These are phyloP conservation scores for Todiramphus chloris DNA, from an alignment of 2,113 vertebrate genomes.

Conservation along the genomic window DNA sequence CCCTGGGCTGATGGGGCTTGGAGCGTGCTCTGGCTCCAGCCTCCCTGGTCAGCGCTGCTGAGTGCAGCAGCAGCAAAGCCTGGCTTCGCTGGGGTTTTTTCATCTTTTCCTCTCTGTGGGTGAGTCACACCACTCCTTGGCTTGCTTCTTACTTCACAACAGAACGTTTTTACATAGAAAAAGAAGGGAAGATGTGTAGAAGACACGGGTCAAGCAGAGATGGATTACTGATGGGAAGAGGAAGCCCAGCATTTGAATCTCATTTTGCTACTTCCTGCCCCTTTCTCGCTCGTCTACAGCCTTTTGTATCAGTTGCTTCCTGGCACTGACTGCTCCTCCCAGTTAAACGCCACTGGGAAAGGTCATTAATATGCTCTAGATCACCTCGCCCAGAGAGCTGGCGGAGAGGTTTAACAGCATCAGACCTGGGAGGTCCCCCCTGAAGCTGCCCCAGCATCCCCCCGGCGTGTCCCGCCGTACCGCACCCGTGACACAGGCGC, in stretches of 20 bases:
- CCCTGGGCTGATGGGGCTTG: neutral
- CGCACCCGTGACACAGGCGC: accelerated
- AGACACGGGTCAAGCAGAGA: neutral
- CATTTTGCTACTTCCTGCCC: neutral
- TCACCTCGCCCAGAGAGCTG: neutral
- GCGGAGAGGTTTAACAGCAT: neutral
- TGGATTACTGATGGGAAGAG: slow-evolving; percentile 4
- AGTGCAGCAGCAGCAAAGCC: neutral
- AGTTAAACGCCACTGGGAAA: neutral
- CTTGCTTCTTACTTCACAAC: neutral
- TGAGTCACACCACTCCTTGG: neutral
- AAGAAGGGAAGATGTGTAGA: neutral
- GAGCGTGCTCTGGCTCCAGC: neutral
- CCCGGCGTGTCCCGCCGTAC: accelerated
- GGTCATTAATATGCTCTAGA: neutral
- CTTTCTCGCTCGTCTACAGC: neutral
- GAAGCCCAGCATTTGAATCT: slow-evolving; percentile 1
- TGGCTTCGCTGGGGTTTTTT: neutral
- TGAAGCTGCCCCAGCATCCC: neutral
- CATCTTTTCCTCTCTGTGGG: too few relatives aligned
- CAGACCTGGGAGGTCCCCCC: neutral
- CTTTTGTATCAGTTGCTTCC: neutral
- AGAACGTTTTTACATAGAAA: slow-evolving; percentile 38
- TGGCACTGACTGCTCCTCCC: neutral
- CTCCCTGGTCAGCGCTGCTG: neutral